Evolutionary conservation across 2,888 invertebrate genomes (phyloP).

Genomic region (Orthosia incerta): DNA sequence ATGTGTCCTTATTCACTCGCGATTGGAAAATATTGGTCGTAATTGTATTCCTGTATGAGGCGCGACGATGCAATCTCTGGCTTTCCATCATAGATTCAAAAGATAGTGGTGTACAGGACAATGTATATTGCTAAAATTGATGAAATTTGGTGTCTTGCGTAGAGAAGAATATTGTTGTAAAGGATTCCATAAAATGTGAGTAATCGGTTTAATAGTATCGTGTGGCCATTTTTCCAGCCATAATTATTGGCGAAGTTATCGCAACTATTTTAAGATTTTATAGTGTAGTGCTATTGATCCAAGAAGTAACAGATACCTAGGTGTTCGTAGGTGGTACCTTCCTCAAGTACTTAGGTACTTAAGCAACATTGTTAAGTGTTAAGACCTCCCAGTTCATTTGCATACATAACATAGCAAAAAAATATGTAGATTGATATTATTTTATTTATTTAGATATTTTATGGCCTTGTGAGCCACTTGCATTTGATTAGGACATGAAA

Average conservation of each 20-base stretch:
- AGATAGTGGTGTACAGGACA: conserved; percentile 74
- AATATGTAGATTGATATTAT: neutral
- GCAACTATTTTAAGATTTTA: conserved; percentile 22
- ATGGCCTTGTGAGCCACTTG: neutral
- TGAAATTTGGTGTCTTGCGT: conserved; percentile 71
- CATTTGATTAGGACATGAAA: neutral
- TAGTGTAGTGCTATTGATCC: conserved; percentile 32
- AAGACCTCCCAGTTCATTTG: conserved; percentile 15
- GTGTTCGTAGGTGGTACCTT: conserved; percentile 18
- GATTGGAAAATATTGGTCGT: conserved; percentile 66
- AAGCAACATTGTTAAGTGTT: neutral
- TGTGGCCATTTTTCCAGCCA: conserved; percentile 55
- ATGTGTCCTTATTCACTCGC: conserved; percentile 67
- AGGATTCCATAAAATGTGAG: conserved; percentile 66
- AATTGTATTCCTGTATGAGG: conserved; percentile 57
- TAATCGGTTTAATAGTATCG: conserved; percentile 49
- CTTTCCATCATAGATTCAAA: conserved; percentile 76
- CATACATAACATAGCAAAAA: conserved; percentile 6
- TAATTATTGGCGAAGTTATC: conserved; percentile 12
- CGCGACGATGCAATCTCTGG: conserved; percentile 74
- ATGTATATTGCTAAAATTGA: conserved; percentile 74
- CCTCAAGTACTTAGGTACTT: conserved; percentile 4
- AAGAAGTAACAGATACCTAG: conserved; percentile 18
- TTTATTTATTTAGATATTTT: conserved; percentile 6
- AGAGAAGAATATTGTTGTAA: conserved; percentile 58